phyloP scores from a whole-genome alignment of 2,888 invertebrate species.

The Digitonthophagus gazella region DNA sequence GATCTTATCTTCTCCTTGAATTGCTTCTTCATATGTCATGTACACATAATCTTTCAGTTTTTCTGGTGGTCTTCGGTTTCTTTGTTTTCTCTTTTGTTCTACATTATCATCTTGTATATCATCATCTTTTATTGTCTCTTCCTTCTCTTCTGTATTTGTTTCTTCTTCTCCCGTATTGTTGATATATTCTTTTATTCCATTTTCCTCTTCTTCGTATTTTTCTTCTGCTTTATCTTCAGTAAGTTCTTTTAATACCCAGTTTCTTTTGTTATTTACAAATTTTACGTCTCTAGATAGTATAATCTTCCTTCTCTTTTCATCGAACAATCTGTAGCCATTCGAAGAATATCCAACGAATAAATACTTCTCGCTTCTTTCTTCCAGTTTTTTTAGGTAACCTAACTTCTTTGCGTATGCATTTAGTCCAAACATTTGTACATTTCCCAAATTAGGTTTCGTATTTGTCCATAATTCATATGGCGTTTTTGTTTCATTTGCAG shows the following conservation, averaged over 20 bases:
- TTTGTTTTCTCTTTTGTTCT: slow-evolving; percentile 10
- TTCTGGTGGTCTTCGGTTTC: not conserved
- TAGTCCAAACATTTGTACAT: no score
- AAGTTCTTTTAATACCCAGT: not conserved
- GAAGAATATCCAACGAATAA: slow-evolving; percentile 18
- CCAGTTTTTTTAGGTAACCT: no score
- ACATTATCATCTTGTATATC: not conserved
- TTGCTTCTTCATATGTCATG: slow-evolving; percentile 15
- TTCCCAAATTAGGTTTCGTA: not conserved
- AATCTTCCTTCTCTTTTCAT: no score
- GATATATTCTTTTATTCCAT: no score
- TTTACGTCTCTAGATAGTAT: not conserved
- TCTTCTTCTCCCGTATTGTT: no score
- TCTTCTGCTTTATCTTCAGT: not conserved
- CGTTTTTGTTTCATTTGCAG: not conserved
- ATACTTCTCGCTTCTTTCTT: slow-evolving; percentile 11
- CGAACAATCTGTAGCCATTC: slow-evolving; percentile 18
- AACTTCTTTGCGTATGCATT: no score
- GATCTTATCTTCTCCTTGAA: not conserved
- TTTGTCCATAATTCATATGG: not conserved
- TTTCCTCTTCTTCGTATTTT: not conserved
- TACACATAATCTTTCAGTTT: slow-evolving; percentile 16
- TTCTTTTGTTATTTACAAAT: not conserved
- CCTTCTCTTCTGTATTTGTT: no score
- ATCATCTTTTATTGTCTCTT: no score